These are phyloP conservation scores for Falcaria lacertinaria DNA, from an alignment of 2,888 invertebrate genomes.

Conservation along the genomic window DNA sequence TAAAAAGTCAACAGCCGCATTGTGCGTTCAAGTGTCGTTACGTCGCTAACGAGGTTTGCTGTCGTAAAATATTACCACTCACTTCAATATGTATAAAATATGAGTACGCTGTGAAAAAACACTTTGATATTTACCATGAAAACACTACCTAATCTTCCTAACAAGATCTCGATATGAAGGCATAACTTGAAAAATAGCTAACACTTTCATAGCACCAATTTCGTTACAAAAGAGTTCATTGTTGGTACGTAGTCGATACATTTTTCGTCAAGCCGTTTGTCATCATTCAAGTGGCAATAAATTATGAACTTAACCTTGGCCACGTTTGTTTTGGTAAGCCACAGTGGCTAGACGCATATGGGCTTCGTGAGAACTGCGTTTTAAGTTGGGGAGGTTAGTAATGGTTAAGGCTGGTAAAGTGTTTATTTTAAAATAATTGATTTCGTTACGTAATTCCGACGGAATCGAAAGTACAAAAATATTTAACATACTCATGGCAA, in stretches of 20 bases:
- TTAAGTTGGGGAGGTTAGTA: constrained; percentile 31
- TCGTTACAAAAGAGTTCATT: constrained; percentile 44
- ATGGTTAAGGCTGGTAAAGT: constrained; percentile 11
- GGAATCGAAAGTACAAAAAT: no score
- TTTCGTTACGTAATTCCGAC: no score
- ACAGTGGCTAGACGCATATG: constrained; percentile 55
- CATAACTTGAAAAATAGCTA: neutral
- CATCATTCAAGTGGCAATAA: constrained; percentile 69
- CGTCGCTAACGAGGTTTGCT: constrained; percentile 41
- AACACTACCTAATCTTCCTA: no score
- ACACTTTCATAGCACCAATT: constrained; percentile 11
- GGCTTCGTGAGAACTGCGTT: constrained; percentile 64
- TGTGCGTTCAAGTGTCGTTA: constrained; percentile 55
- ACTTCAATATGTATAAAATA: neutral
- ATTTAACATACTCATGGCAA: no score
- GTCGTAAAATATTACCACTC: constrained; percentile 19
- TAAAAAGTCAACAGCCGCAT: constrained; percentile 66
- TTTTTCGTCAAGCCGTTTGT: constrained; percentile 53
- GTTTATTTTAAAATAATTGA: no score
- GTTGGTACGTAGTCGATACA: constrained; percentile 54
- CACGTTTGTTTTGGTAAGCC: constrained; percentile 68
- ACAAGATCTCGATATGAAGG: no score
- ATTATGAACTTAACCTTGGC: constrained; percentile 74
- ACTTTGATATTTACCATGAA: no score
- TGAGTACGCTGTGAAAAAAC: neutral